These are phyloP conservation scores for Ctenoplectra terminalis DNA, from an alignment of 1,140 invertebrate species.

Conservation along the genomic window DNA sequence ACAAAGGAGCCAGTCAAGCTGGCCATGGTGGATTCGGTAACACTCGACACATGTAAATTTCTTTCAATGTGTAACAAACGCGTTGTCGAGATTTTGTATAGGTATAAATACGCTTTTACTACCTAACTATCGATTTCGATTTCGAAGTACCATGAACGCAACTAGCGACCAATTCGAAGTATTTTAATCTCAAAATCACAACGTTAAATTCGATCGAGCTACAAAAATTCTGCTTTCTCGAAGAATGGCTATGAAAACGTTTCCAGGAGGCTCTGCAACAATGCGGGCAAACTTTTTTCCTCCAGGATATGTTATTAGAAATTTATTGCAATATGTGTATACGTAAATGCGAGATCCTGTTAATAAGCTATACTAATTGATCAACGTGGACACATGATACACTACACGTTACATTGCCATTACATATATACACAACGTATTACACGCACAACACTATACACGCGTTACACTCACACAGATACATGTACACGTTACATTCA, in stretches of 20 bases:
- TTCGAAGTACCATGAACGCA: background rate
- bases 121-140: slow-evolving; percentile 16
- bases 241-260: background rate
- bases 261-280: background rate
- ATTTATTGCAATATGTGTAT: background rate
- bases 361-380: background rate
- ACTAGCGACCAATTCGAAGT: slow-evolving; percentile 1
- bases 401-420: background rate
- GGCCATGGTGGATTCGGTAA: slow-evolving; percentile 96
- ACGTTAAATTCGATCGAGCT: background rate
- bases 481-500: background rate
- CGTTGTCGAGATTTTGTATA: background rate
- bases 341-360: slow-evolving; percentile 18
- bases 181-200: background rate
- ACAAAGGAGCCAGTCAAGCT: slow-evolving; percentile 95
- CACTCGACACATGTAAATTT: slow-evolving; percentile 94
- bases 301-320: background rate
- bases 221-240: background rate
- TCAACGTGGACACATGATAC: background rate
- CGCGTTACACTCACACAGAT: background rate
- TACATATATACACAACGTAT: background rate
- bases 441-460: no score
- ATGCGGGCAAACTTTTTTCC: background rate
- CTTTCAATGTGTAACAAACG: background rate
- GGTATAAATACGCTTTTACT: background rate